Evolutionary conservation across 1,140 invertebrate species (phyloP).

Genomic region (Drosophila erecta): DNA sequence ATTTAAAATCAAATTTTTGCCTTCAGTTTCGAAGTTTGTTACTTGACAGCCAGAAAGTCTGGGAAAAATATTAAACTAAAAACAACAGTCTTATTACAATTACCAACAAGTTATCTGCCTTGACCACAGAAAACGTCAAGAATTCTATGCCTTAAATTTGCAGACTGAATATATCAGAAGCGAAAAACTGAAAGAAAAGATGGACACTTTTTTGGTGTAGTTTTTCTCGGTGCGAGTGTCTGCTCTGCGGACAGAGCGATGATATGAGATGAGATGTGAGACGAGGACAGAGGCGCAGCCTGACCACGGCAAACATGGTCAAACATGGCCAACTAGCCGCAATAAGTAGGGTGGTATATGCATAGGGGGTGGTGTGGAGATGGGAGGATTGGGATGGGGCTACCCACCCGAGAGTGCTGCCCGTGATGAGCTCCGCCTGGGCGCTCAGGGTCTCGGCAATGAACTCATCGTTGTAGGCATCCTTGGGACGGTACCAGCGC

Average conservation of each 20-base stretch:
- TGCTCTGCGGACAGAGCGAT: conserved; percentile 25
- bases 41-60: no score
- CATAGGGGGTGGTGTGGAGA: not conserved
- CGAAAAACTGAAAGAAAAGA: not conserved
- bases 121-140: not conserved
- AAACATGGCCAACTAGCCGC: conserved; percentile 47
- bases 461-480: conserved; percentile 91
- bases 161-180: not conserved
- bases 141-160: not conserved
- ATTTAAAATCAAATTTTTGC: no score
- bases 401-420: conserved; percentile 90
- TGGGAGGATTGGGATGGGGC: not conserved
- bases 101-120: not conserved
- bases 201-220: not conserved
- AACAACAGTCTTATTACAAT: not conserved
- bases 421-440: conserved; percentile 91
- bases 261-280: conserved; percentile 32
- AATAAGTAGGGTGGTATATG: conserved; percentile 1
- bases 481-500: conserved; percentile 90
- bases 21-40: not conserved
- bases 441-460: conserved; percentile 90
- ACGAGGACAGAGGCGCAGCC: conserved; percentile 13
- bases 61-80: not conserved
- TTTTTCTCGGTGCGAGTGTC: conserved; percentile 29
- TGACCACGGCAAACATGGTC: conserved; percentile 54